These are phyloP conservation scores for Zygaena filipendulae DNA, from an alignment of 2,888 invertebrate species.

Conservation along the genomic window DNA sequence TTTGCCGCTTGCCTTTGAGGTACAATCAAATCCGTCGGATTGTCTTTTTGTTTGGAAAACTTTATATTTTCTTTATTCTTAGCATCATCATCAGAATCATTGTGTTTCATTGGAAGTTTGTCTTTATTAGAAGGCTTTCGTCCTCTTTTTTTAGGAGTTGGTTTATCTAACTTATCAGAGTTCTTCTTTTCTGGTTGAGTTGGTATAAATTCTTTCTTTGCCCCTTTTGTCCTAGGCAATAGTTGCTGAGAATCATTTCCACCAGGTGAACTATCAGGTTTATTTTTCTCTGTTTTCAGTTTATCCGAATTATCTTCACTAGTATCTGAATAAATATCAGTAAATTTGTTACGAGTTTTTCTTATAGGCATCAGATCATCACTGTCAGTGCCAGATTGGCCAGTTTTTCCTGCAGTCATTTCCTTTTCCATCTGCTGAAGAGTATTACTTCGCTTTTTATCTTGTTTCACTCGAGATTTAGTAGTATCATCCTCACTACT, in stretches of 20 bases:
- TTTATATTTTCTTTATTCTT: constrained; percentile 62
- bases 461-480: constrained; percentile 45
- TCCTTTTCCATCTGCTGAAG: constrained; percentile 81
- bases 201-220: constrained; percentile 84
- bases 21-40: constrained; percentile 86
- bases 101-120: constrained; percentile 28
- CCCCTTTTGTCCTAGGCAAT: constrained; percentile 82
- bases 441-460: constrained; percentile 68
- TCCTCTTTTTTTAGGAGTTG: constrained; percentile 50
- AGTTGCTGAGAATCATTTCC: constrained; percentile 76
- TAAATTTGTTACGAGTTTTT: constrained; percentile 66
- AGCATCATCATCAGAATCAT: constrained; percentile 51
- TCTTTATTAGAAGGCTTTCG: constrained; percentile 58
- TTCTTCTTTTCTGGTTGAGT: constrained; percentile 45
- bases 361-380: constrained; percentile 79
- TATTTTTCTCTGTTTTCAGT: constrained; percentile 66
- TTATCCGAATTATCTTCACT: constrained; percentile 67
- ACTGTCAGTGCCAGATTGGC: constrained; percentile 77
- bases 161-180: constrained; percentile 30
- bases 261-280: constrained; percentile 70
- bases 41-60: constrained; percentile 58
- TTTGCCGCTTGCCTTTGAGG: constrained; percentile 92
- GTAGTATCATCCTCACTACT: constrained; percentile 71
- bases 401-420: constrained; percentile 64
- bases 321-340: constrained; percentile 88